phyloP scores from a whole-genome alignment of 2,113 vertebrate genomes.

The Crotalus horridus region DNA sequence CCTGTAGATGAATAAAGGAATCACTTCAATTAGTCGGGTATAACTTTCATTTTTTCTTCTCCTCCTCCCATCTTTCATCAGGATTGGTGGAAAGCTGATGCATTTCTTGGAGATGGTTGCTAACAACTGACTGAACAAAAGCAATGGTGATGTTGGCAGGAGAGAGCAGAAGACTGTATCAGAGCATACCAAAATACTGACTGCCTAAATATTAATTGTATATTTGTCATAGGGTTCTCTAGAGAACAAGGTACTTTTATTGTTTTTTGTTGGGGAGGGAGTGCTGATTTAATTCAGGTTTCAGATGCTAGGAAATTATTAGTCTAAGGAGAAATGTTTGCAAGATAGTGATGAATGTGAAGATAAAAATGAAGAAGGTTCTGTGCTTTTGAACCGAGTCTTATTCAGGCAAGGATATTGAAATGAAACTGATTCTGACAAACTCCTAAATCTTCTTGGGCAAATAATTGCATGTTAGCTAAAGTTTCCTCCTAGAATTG shows the following conservation, averaged over 20 bases:
- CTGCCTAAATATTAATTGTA: background rate
- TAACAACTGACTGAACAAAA: constrained; percentile 59
- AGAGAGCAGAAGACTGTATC: background rate
- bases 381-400: background rate
- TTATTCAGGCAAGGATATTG: background rate
- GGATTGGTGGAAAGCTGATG: constrained; percentile 7
- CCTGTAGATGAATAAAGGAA: constrained; percentile 50
- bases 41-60: background rate
- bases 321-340: background rate
- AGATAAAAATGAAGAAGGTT: background rate
- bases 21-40: constrained; percentile 33
- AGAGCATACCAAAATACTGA: background rate
- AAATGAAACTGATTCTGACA: background rate
- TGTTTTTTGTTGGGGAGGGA: background rate
- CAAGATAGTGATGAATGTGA: background rate
- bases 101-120: constrained; percentile 71
- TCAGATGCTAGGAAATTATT: background rate
- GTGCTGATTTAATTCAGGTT: background rate
- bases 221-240: background rate
- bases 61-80: background rate
- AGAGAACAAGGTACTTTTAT: background rate
- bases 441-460: background rate
- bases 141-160: background rate
- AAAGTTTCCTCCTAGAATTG: background rate
- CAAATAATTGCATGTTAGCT: background rate